Conservation (phyloP, 2,797 vertebrate species). For the Sphenodon punctatus region DNA sequence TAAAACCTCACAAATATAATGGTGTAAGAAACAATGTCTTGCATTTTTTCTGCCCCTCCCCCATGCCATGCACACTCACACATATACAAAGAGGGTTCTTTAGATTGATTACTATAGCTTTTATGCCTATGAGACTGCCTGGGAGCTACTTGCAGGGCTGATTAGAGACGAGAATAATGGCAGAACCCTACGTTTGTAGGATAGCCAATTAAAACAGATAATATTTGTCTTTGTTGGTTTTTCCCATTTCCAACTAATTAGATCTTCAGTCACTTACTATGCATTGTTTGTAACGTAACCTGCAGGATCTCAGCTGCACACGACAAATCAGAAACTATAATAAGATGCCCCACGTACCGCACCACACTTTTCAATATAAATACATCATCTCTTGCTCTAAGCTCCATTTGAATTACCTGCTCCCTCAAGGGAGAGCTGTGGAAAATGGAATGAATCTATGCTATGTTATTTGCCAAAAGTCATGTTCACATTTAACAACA, state of each 20-base stretch:
- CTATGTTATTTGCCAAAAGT: background rate
- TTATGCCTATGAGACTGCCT: slow-evolving; percentile 16
- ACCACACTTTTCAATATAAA: slow-evolving; percentile 17
- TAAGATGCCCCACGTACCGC: background rate
- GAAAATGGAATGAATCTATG: slow-evolving; percentile 1
- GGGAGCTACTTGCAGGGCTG: background rate
- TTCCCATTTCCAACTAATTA: slow-evolving; percentile 12
- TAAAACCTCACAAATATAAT: background rate
- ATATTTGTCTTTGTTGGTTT: background rate
- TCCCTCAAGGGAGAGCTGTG: slow-evolving; percentile 14
- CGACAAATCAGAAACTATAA: background rate
- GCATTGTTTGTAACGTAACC: slow-evolving; percentile 5
- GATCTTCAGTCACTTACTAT: slow-evolving; percentile 15
- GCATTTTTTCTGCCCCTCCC: background rate
- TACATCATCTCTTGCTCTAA: background rate
- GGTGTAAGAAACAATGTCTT: slow-evolving; percentile 8
- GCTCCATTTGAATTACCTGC: background rate
- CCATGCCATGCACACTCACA: too few species aligned
- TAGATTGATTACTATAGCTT: slow-evolving; percentile 39
- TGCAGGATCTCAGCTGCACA: background rate
- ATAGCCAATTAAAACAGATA: background rate
- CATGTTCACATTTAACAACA: slow-evolving; percentile 6
- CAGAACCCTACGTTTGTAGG: background rate
- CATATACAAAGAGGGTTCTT: background rate
- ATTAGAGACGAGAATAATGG: background rate